These are phyloP conservation scores for Calypte anna DNA, from an alignment of 2,113 vertebrate genomes.

Conservation along the genomic window DNA sequence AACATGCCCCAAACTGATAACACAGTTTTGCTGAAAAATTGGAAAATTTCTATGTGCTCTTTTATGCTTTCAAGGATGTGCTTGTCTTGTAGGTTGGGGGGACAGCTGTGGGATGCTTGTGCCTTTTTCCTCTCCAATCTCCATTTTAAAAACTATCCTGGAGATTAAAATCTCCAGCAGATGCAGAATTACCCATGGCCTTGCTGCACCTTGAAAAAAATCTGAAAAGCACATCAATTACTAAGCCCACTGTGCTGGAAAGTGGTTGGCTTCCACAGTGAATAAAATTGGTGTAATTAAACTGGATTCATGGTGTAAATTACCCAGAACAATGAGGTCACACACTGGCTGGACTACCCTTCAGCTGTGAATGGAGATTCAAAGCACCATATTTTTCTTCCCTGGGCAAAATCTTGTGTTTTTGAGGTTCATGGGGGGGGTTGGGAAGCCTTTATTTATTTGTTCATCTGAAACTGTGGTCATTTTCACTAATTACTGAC, in stretches of 20 bases:
- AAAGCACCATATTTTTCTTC: neutral
- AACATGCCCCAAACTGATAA: neutral
- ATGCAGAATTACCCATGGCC: neutral
- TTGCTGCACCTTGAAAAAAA: neutral
- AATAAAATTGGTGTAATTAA: neutral
- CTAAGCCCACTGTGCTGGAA: neutral
- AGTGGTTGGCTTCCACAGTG: neutral
- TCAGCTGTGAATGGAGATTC: neutral
- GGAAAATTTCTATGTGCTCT: neutral
- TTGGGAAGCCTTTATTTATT: neutral
- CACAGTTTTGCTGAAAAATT: neutral
- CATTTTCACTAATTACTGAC: neutral
- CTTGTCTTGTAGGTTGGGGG: neutral
- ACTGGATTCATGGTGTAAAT: neutral
- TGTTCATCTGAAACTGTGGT: neutral
- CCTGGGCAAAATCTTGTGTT: neutral
- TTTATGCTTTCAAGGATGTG: neutral
- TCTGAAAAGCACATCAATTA: neutral
- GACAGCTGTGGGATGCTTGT: neutral
- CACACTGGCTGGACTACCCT: neutral
- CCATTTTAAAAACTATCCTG: neutral
- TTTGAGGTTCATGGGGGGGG: neutral
- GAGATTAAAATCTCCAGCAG: neutral
- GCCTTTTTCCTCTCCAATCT: neutral
- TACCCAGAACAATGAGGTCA: neutral